These are phyloP conservation scores for Acleris cristana DNA, from an alignment of 2,888 invertebrate genomes.

Conservation along the genomic window DNA sequence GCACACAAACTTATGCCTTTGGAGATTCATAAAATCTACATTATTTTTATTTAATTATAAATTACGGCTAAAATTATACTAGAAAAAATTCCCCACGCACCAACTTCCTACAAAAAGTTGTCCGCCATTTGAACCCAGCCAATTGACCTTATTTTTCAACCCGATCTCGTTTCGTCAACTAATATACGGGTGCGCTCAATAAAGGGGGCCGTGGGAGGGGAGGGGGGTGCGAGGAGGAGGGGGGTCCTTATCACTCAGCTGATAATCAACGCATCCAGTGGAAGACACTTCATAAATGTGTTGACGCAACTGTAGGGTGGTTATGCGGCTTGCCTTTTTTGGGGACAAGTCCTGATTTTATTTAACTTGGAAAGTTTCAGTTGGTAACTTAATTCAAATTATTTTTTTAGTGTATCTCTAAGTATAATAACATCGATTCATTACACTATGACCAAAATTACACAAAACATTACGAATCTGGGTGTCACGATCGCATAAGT, in stretches of 20 bases:
- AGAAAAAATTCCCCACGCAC: not conserved
- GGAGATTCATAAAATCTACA: too few species aligned
- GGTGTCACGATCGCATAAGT: too few species aligned
- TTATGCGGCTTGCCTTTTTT: slow-evolving; percentile 23
- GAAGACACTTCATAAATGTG: slow-evolving; percentile 58
- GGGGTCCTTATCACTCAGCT: slow-evolving; percentile 61
- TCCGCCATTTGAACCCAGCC: slow-evolving; percentile 1
- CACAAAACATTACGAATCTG: too few species aligned
- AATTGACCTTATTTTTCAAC: slow-evolving; percentile 34
- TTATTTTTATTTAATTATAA: too few species aligned
- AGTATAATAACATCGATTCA: not conserved
- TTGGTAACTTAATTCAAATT: not conserved
- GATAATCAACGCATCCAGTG: slow-evolving; percentile 64
- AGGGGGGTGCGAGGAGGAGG: slow-evolving; percentile 30
- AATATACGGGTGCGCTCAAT: slow-evolving; percentile 65
- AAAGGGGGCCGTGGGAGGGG: slow-evolving; percentile 39
- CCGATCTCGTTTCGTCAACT: slow-evolving; percentile 32
- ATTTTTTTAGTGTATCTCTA: not conserved
- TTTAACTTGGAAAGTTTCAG: too few species aligned
- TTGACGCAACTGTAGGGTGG: slow-evolving; percentile 60
- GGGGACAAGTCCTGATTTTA: slow-evolving; percentile 37
- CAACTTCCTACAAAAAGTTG: not conserved
- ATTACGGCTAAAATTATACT: too few species aligned
- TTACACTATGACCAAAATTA: too few species aligned
- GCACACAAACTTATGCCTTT: too few species aligned